Evolutionary conservation across 37 sponge, comb jelly and placozoan genomes (phyloP), one percentile per base, ranked within the genome.

Genomic region (Mnemiopsis leidyi): DNA sequence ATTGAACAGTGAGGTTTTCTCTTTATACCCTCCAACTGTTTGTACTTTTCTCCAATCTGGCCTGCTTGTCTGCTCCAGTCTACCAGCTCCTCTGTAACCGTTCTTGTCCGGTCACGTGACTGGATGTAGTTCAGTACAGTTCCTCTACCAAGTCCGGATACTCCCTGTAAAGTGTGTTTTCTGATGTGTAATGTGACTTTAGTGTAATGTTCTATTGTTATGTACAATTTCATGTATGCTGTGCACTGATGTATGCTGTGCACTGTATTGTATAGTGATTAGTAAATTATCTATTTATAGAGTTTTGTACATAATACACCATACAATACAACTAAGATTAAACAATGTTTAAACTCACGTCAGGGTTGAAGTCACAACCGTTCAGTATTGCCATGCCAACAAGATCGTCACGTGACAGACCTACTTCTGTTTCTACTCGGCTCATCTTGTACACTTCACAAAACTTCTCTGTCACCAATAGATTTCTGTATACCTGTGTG

Each of bases 321-420:
- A n/a, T n/a, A n/a, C n/a, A n/a, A n/a, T n/a, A n/a, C n/a, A n/a
- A n/a, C n/a, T n/a, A n/a, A n/a, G n/a, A n/a, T n/a, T n/a, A n/a
- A n/a, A n/a, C n/a, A n/a, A n/a, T n/a, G n/a, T n/a, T n/a, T n/a
- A 48, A 48, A 85, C 90, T 85, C 2, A 85, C 90, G 25, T 85
- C 90, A 21, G 95, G 94, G 38, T 77, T 83, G 83, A 94, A 96
- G 77, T 96, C 96, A 95, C 96, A 96, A 71, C 96, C 96, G 1
- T 94, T 93, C 0, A 96, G 95, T 18, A 96, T 71, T 32, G 95
- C 96, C 76, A 96, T 69, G 2, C 76, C 94, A 0, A 96, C 92
- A 2, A 96, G 90, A 68, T 94, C 94, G 26, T 69, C 38, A 29
- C 96, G 83, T 36, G 83, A 35, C 35, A 96, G 83, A 9, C 95